Percentiles rank a stretch among this genome's conserved stretches.
These are phyloP conservation scores for Urocynchramus pylzowi DNA, from an alignment of 2,113 vertebrate genomes.

Conservation along the genomic window DNA sequence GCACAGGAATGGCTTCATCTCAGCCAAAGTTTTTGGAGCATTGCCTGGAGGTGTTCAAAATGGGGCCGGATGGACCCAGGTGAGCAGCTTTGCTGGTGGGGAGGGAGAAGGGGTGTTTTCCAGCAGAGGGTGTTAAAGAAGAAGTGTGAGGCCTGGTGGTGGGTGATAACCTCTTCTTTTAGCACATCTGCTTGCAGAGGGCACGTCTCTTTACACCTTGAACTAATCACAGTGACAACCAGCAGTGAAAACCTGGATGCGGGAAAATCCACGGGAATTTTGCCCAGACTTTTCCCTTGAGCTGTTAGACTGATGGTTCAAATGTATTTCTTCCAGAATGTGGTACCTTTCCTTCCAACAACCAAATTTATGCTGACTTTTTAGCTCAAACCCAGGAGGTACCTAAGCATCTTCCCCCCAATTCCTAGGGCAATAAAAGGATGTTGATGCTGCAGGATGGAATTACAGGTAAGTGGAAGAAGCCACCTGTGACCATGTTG, in stretches of 20 bases:
- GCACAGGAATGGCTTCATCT: background rate
- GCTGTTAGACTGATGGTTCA: background rate
- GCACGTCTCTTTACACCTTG: conserved; percentile 41
- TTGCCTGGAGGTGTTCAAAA: background rate
- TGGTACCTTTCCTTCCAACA: background rate
- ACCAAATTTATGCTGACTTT: background rate
- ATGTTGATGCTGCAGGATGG: background rate
- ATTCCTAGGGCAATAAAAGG: background rate
- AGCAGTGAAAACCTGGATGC: background rate
- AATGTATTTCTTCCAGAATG: background rate
- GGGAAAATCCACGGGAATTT: conserved; percentile 19
- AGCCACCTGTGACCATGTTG: background rate
- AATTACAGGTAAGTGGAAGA: background rate
- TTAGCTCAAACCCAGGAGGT: background rate
- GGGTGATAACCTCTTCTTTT: conserved; percentile 22
- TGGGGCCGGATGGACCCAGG: too few species aligned
- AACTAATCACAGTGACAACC: conserved; percentile 50
- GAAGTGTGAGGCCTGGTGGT: background rate
- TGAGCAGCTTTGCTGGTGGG: background rate
- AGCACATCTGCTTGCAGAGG: conserved; percentile 21
- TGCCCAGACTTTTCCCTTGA: conserved; percentile 37
- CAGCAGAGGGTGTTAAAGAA: background rate
- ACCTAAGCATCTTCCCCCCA: background rate
- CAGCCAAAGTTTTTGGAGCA: background rate
- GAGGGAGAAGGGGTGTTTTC: background rate